Conservation (phyloP, 1,140 invertebrate species). For the Zaprionus camerounensis region DNA sequence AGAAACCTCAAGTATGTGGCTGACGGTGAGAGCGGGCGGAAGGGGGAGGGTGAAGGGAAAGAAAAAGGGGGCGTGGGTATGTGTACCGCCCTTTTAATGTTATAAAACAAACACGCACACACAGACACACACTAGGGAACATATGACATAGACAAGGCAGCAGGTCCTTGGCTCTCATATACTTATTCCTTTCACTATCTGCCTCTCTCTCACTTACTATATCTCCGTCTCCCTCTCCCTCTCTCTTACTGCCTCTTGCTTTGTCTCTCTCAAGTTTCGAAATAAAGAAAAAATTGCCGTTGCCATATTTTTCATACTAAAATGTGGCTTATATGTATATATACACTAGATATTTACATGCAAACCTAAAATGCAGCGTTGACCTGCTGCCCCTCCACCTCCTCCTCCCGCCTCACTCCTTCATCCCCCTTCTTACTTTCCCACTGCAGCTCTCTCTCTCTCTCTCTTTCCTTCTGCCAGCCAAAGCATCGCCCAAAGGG, state of each 20-base stretch:
- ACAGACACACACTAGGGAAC: constrained; percentile 5
- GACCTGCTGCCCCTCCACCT: background rate
- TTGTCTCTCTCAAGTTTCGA: constrained; percentile 22
- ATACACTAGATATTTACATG: constrained; percentile 31
- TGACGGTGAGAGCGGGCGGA: background rate
- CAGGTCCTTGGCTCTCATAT: constrained; percentile 9
- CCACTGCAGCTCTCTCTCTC: background rate
- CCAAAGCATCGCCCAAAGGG: constrained; percentile 45
- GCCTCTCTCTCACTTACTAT: background rate
- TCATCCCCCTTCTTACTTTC: background rate
- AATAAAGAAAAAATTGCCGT: constrained; percentile 58
- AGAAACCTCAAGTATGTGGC: constrained; percentile 43
- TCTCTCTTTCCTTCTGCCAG: background rate
- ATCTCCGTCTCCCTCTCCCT: too few relatives aligned
- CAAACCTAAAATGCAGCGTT: constrained; percentile 35
- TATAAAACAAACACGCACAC: constrained; percentile 19
- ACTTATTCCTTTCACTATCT: background rate
- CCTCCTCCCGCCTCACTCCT: background rate
- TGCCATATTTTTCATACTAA: constrained; percentile 73
- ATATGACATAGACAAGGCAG: constrained; percentile 30
- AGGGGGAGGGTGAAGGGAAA: background rate
- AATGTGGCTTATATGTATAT: constrained; percentile 57
- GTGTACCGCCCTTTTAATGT: constrained; percentile 44
- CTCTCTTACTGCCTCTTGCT: background rate
- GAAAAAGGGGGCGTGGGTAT: background rate